Base-by-base conservation (phyloP, 1,140 invertebrate genomes). In the Mesaphorura yosii region DNA sequence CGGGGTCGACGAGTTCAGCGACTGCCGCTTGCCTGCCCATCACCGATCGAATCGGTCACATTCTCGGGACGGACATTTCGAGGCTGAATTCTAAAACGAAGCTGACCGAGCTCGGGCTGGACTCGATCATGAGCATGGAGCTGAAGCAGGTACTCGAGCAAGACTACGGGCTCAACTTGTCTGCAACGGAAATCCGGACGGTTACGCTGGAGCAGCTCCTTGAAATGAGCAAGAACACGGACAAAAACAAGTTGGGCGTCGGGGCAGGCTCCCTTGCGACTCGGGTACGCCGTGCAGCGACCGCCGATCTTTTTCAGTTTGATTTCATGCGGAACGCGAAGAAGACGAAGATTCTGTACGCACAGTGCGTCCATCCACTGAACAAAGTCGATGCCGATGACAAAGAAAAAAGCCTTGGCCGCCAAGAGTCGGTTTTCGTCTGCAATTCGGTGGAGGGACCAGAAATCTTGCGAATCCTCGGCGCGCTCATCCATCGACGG, bases 91-190 rank as follows among this genome's bases (percentile, higher is more conserved):
- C 77, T 29, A 76, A 78, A 3, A 76, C 81, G 0, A 84, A 79
- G 20, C 71, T 98, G 6, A 85, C 85, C 12, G 93, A 97, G 67
- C 75, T 97, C 12, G 93, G 94, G 39, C 88, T 97, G 79, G 93
- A 98, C 66, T 96, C 91, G 0, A 71, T 98, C 27, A 97, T 97
- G 93, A 89, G 89, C 48, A 89, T 94, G 0, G 94, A 98, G 74
- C 90, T 98, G 55, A 96, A 96, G 71, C 92, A 97, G 68, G 90
- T 86, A 0, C 70, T 98, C 6, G 92, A 97, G 6, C 7, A 7
- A 19, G 40, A 42, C 40, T 42, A 19, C 19, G 40, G 40, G 7
- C 7, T 42, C 10, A 6, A 42, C 10, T 22, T 42, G 6, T 42
- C 40, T 7, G 40, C 40, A 10, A 6, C 40, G 6, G 40, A 42